A percentile compares a stretch with the other conserved stretches of the same genome.
Evolutionary conservation across 92 coral and sea anemone species (phyloP).

Genomic region (Montipora capitata): DNA sequence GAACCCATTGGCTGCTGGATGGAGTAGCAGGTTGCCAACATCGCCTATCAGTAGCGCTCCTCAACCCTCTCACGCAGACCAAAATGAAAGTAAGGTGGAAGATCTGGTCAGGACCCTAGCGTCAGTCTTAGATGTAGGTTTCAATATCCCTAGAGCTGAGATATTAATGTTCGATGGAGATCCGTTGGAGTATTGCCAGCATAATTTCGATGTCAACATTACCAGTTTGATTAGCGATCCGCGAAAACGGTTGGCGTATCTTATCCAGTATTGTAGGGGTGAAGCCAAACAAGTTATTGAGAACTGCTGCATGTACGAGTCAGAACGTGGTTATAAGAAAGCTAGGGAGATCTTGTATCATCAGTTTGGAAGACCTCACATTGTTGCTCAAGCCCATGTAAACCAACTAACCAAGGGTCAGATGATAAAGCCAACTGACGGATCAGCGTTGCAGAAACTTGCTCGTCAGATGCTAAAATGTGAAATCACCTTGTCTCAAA

Average conservation of each 20-base stretch:
- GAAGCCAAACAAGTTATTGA: constrained; percentile 69
- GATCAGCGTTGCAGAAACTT: too few relatives aligned
- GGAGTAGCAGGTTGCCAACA: too few relatives aligned
- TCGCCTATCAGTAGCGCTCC: too few relatives aligned
- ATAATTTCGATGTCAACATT: constrained; percentile 65
- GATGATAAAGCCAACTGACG: background rate
- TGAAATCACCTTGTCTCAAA: too few relatives aligned
- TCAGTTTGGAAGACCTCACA: constrained; percentile 73
- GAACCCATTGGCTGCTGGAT: too few relatives aligned
- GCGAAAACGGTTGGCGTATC: constrained; percentile 45
- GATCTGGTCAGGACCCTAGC: background rate
- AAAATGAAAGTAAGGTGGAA: too few relatives aligned
- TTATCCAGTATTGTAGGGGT: constrained; percentile 67
- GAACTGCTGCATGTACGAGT: constrained; percentile 52
- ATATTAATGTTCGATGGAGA: constrained; percentile 68
- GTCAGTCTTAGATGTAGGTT: background rate
- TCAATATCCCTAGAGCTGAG: constrained; percentile 60
- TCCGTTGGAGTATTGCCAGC: constrained; percentile 42
- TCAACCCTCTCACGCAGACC: too few relatives aligned
- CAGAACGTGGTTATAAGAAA: constrained; percentile 59
- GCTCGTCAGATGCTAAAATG: too few relatives aligned
- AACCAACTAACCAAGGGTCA: constrained; percentile 48
- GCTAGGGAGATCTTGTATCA: constrained; percentile 53
- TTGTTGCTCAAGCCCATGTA: constrained; percentile 58
- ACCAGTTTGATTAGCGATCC: constrained; percentile 21